Evolutionary conservation across 2,888 invertebrate genomes (phyloP).

Genomic region (Pseudococcus longispinus): DNA sequence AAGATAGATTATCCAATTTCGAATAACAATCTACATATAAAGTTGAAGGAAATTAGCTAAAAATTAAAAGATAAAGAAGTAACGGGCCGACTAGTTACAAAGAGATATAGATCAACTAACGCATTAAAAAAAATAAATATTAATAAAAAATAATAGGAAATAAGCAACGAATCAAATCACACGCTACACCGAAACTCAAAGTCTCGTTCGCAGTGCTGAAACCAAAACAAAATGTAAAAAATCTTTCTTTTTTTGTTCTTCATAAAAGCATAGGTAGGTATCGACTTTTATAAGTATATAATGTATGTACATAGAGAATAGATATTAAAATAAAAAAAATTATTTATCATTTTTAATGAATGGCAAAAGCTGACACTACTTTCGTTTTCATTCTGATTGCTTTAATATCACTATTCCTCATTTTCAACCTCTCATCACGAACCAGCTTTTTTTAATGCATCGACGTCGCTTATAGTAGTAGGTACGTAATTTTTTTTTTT

Average conservation of each 20-base stretch:
- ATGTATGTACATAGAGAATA: constrained; percentile 45
- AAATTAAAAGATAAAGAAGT: constrained; percentile 49
- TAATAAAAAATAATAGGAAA: constrained; percentile 44
- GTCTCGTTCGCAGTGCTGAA: constrained; percentile 38
- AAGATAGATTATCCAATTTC: constrained; percentile 50
- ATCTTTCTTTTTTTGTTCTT: background rate
- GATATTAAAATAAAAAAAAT: constrained; percentile 36
- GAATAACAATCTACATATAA: constrained; percentile 52
- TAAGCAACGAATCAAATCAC: constrained; percentile 36
- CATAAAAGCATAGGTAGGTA: constrained; percentile 9
- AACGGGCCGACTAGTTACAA: constrained; percentile 52
- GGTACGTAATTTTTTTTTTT: constrained; percentile 2
- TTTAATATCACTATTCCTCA: constrained; percentile 22
- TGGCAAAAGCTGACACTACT: constrained; percentile 39
- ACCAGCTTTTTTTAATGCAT: background rate
- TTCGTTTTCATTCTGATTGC: constrained; percentile 12
- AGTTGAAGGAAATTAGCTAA: constrained; percentile 53
- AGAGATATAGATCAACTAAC: constrained; percentile 21
- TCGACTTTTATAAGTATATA: constrained; percentile 22
- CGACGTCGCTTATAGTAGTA: background rate
- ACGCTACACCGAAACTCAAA: background rate
- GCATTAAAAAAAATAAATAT: constrained; percentile 31
- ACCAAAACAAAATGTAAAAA: background rate
- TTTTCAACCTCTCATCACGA: constrained; percentile 6
- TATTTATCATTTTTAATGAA: constrained; percentile 12